Base-by-base conservation (phyloP, 2,888 invertebrate genomes). In the Aphrophora alni region DNA sequence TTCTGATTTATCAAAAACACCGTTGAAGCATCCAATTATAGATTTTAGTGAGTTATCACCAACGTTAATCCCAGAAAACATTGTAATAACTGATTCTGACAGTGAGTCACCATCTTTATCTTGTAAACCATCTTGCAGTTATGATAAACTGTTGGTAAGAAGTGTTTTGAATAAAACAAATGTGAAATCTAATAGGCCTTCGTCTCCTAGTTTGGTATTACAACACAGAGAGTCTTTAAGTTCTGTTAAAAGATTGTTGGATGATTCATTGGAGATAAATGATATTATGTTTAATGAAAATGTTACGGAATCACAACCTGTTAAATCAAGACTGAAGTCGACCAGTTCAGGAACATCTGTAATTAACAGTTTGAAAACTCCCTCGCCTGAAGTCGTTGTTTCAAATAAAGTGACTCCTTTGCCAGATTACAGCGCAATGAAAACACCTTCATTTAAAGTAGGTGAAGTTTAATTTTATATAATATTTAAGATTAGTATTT, bases 381-480 rank as follows among this genome's bases (percentile, higher is more conserved):
- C 80, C 3, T 75, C 79, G n/a, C 80, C 75, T 26, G 76, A 80
- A 59, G 76, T 82, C 1, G 27, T 77, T 12, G 71, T 74, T 27
- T 78, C 82, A 74, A 83, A 85, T 51, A 88, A 87, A 38, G 87
- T 89, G 51, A 91, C 91, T 21, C 91, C 91, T 0, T 88, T 90
- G 85, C 88, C 89, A 24, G 87, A 90, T 84, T 92, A 90, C 84
- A 88, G 89, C 79, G 83, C 81, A 2, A 90, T 92, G 90, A 87
- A 87, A 78, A 90, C 91, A 26, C 91, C 90, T 7, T 86, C 88
- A 69, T 86, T 92, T 25, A 89, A 90, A 87, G 91, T 91, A 87
- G 84, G 83, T 83, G 76, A 71, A 28, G 17, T 81, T 28, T 28
- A 75, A 51, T 12, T 70, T 83, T 33, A 33, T 33, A 33, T n/a